Base-by-base conservation (phyloP, 2,113 vertebrate genomes). In the Gymnogyps californianus region DNA sequence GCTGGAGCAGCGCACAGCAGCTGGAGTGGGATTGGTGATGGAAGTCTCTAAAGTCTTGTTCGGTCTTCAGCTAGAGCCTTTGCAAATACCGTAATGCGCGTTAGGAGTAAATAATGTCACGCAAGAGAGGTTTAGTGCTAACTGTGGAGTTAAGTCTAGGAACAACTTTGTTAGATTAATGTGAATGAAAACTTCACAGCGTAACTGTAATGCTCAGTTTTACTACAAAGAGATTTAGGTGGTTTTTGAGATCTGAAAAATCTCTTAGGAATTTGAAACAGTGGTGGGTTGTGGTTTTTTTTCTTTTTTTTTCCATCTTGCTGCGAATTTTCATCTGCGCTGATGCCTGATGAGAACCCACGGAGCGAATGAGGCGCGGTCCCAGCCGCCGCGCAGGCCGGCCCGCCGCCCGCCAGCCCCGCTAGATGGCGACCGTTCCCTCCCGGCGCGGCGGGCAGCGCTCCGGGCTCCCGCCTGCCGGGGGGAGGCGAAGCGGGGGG, bases 381-480 rank as follows among this genome's bases (percentile, higher is more conserved):
- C 52, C 67, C 12, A 38, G 38, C 7, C 38, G 6, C n/a, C n/a
- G n/a, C n/a, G n/a, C n/a, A n/a, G n/a, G n/a, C n/a, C n/a, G n/a
- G n/a, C 52, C 67, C 12, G 52, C 55, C 66, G 10, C 91, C 95
- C 93, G 42, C 62, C 25, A 62, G 78, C 51, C 66, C 98, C 98
- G 88, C 98, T 98, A 98, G 98, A 84, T 98, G 98, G 98, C 98
- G 96, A 25, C 81, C 81, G 88, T 10, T 57, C 66, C 47, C 67
- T 83, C 93, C 84, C 49, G 85, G 26, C 54, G 9, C 9, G 36
- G 26, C 38, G 36, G 12, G 32, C 21, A 11, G 42, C 19, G n/a
- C n/a, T n/a, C n/a, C n/a, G n/a, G n/a, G n/a, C n/a, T n/a, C n/a
- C n/a, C n/a, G n/a, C n/a, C n/a, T n/a, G n/a, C n/a, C n/a, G n/a